Base-by-base conservation (phyloP, 2,888 invertebrate species). In the Myathropa florea region DNA sequence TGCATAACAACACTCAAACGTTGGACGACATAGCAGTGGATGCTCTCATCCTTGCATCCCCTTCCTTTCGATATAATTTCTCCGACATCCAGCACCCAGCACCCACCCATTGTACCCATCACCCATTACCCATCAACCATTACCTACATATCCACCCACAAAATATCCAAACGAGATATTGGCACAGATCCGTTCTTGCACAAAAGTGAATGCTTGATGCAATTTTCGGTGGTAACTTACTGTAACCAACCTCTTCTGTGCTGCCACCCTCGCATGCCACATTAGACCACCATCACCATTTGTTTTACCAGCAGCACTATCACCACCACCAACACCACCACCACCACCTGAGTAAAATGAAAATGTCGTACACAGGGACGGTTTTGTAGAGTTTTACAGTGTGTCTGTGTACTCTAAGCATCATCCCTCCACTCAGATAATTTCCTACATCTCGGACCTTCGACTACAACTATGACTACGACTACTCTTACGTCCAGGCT, bases 1-100 rank as follows among this genome's bases (percentile, higher is more conserved):
- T 89, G 89, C 89, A 89, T 89, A 89, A 89, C 89, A 89, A 89
- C 89, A 89, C 88, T 89, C 89, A 89, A 89, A 89, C 88, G 89
- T 89, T 89, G 88, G 88, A 89, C 88, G 89, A 89, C 89, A 88
- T 70, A 78, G 73, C 75, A 78, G 63, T 78, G 78, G 77, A 81
- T 68, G 61, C 67, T 70, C 59, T 26, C 39, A 30, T 39, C 39
- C 63, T 64, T 36, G 21, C 63, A 57, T 24, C 30, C 68, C 18
- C 64, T 7, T 26, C 18, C 64, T 33, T 33, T 39, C 4, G 14
- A 30, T 24, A 61, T 61, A 61, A 61, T 30, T 61, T 61, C 61
- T 39, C n/a, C 76, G 26, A 59, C 24, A 59, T 28, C 55, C 46
- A 46, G 18, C 46, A 33, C 23, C 60, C 60, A 26, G 39, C 61